These are phyloP conservation scores for Eciton burchellii DNA, from an alignment of 1,140 invertebrate species.

Conservation along the genomic window DNA sequence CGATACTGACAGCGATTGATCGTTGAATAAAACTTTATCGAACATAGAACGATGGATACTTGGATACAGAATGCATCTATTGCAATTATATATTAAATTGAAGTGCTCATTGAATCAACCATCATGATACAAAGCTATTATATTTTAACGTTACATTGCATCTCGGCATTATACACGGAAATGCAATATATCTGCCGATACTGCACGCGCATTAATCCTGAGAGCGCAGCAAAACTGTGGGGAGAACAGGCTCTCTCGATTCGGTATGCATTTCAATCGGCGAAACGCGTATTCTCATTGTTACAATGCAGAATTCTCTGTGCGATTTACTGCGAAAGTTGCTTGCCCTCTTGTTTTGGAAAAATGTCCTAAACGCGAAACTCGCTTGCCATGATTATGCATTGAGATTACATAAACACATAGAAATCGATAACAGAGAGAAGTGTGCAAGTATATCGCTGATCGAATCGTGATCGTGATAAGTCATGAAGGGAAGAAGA, in stretches of 20 bases:
- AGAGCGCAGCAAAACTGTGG: conserved; percentile 14
- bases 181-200: conserved; percentile 38
- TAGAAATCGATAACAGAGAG: conserved; percentile 15
- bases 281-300: conserved; percentile 31
- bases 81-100: not conserved
- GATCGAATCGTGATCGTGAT: not conserved
- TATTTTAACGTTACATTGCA: conserved; percentile 35
- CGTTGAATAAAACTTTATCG: not conserved
- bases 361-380: conserved; percentile 16
- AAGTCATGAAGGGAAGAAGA: not conserved
- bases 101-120: not conserved
- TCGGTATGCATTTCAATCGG: conserved; percentile 22
- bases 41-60: not conserved
- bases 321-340: conserved; percentile 16
- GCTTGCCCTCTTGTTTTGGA: not conserved
- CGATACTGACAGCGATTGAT: not conserved
- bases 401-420: conserved; percentile 9
- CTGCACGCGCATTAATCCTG: conserved; percentile 16
- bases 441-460: not conserved
- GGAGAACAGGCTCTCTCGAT: conserved; percentile 19
- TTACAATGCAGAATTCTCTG: conserved; percentile 38
- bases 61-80: not conserved
- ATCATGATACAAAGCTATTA: conserved; percentile 18
- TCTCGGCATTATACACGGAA: conserved; percentile 22
- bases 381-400: not conserved